Conservation (phyloP, 2,797 vertebrate genomes). For the Cirrhinus molitorella region DNA sequence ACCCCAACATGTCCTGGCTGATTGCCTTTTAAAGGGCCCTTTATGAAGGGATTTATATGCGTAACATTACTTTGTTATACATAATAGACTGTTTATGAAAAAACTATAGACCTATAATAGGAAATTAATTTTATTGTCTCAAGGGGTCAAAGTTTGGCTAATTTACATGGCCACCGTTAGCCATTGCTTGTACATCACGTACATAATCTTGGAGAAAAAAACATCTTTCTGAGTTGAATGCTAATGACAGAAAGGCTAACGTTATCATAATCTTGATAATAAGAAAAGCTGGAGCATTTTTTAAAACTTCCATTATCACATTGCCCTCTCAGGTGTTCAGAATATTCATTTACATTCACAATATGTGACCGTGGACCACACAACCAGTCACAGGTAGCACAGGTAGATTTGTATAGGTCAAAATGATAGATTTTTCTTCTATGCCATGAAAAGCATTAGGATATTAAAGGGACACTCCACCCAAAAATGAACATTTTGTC, state of each 20-base stretch:
- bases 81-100: not conserved
- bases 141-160: not conserved
- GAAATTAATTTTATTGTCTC: not conserved
- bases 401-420: too few species aligned
- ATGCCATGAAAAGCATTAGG: too few species aligned
- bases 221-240: slow-evolving; percentile 2
- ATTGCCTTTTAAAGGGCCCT: not conserved
- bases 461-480: too few species aligned
- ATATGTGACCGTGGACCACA: too few species aligned
- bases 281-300: not conserved
- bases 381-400: too few species aligned
- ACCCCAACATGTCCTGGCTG: not conserved
- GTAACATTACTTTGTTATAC: not conserved
- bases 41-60: not conserved
- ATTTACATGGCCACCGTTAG: not conserved
- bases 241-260: not conserved
- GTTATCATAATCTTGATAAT: not conserved
- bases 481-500: too few species aligned
- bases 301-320: not conserved
- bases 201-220: not conserved
- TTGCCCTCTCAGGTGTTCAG: not conserved
- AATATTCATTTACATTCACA: not conserved
- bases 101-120: not conserved
- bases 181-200: not conserved
- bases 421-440: too few species aligned